phyloP scores from a whole-genome alignment of 2,888 invertebrate genomes.

The Pollenia labialis region DNA sequence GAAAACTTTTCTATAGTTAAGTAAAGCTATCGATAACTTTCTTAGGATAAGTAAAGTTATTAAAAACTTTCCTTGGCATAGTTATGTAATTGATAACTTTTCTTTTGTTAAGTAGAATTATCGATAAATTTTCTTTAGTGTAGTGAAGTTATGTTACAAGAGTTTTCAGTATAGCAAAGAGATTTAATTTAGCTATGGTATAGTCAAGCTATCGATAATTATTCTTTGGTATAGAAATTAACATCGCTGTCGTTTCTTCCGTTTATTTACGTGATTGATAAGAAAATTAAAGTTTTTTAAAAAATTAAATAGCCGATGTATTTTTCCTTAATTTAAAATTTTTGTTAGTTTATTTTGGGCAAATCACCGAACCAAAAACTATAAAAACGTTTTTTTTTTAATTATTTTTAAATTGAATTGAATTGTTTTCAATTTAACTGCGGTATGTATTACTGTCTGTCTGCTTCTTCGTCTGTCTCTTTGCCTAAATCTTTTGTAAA shows the following conservation, averaged over 20 bases:
- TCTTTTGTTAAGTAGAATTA: not conserved
- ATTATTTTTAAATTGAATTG: constrained; percentile 43
- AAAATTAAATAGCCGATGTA: no score
- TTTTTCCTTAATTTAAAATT: not conserved
- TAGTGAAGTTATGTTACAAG: not conserved
- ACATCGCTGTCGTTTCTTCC: no score
- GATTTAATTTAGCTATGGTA: not conserved
- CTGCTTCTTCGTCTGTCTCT: not conserved
- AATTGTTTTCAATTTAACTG: constrained; percentile 43
- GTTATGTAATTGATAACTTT: not conserved
- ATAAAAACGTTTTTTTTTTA: constrained; percentile 18
- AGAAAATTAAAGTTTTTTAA: no score
- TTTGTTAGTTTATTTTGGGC: not conserved
- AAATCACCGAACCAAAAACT: not conserved
- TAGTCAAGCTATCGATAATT: not conserved
- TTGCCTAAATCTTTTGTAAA: not conserved
- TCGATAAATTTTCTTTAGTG: not conserved
- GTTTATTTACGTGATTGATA: no score
- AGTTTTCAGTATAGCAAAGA: no score
- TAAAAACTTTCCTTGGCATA: not conserved
- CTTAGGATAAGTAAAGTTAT: no score
- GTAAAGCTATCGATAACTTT: no score
- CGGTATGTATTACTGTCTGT: not conserved
- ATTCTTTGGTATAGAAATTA: not conserved
- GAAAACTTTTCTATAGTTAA: no score